A percentile compares a stretch with the other conserved stretches of the same genome.
phyloP scores from a whole-genome alignment of 2,797 vertebrate species.

The Phaenicophaeus curvirostris region DNA sequence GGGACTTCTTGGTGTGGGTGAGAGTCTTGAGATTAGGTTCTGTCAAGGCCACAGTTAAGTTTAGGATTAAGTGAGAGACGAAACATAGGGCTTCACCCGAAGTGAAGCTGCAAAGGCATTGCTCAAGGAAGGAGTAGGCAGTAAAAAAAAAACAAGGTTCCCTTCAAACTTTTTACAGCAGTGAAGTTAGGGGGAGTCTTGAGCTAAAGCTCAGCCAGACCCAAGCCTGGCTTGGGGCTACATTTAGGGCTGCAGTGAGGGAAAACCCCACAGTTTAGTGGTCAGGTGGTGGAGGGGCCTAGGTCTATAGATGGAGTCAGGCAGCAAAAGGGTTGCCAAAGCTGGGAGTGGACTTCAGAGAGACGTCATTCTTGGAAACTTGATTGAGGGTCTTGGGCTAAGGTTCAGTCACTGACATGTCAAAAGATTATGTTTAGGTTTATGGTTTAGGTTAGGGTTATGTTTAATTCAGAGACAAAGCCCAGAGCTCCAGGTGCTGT shows the following conservation, averaged over 20 bases:
- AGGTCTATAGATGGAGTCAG: background rate
- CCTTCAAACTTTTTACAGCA: background rate
- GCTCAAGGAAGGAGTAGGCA: background rate
- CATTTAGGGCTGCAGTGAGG: background rate
- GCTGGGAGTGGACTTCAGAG: background rate
- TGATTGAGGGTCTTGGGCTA: background rate
- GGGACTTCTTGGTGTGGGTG: background rate
- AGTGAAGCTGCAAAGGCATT: background rate
- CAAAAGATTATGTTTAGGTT: background rate
- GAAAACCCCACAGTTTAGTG: background rate
- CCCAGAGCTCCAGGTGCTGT: background rate
- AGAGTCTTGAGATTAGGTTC: background rate
- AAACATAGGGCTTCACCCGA: background rate
- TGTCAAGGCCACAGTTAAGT: background rate
- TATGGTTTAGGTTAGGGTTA: background rate
- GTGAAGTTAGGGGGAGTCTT: background rate
- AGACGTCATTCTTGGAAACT: background rate
- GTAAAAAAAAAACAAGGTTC: background rate
- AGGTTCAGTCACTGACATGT: background rate
- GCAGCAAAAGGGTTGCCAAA: background rate
- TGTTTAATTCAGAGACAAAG: background rate
- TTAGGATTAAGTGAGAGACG: background rate
- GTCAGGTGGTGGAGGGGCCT: accelerated
- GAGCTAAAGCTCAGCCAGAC: background rate
- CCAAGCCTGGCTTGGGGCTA: background rate